phyloP scores from a whole-genome alignment of 2,888 invertebrate species.

The Spisula solida region DNA sequence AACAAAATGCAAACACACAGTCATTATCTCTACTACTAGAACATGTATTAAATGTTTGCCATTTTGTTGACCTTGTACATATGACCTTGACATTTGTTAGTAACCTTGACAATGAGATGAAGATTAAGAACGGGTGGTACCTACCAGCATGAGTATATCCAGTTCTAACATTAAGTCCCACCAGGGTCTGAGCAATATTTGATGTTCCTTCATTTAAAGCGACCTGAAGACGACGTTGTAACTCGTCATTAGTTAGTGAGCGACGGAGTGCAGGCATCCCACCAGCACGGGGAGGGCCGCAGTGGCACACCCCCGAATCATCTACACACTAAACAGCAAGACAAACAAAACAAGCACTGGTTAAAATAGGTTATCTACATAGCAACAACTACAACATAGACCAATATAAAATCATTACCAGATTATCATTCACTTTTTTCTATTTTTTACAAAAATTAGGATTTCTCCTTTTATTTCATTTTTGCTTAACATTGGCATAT shows the following conservation, averaged over 20 bases:
- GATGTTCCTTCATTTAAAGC: constrained; percentile 80
- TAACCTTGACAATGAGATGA: constrained; percentile 21
- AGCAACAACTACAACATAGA: constrained; percentile 34
- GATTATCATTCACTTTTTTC: constrained; percentile 15
- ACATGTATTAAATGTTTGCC: not conserved
- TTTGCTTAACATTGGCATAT: too few relatives aligned
- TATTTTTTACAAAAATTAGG: not conserved
- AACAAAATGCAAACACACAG: constrained; percentile 4
- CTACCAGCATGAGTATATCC: constrained; percentile 84
- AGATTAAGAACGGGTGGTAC: constrained; percentile 44
- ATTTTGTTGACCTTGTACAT: not conserved
- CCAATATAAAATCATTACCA: not conserved
- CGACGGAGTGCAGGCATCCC: constrained; percentile 73
- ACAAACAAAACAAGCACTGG: constrained; percentile 60
- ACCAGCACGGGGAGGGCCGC: constrained; percentile 64
- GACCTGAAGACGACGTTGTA: constrained; percentile 81
- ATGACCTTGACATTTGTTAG: not conserved
- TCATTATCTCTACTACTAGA: not conserved
- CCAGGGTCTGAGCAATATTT: constrained; percentile 80
- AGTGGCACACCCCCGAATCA: constrained; percentile 71
- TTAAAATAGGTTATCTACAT: constrained; percentile 54
- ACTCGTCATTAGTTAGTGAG: constrained; percentile 79
- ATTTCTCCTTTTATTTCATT: not conserved
- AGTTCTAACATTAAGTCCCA: constrained; percentile 79
- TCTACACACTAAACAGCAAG: constrained; percentile 74